Evolutionary conservation across 2,113 vertebrate species (phyloP), one percentile per base, ranked within the genome.

Genomic region (Perca flavescens): DNA sequence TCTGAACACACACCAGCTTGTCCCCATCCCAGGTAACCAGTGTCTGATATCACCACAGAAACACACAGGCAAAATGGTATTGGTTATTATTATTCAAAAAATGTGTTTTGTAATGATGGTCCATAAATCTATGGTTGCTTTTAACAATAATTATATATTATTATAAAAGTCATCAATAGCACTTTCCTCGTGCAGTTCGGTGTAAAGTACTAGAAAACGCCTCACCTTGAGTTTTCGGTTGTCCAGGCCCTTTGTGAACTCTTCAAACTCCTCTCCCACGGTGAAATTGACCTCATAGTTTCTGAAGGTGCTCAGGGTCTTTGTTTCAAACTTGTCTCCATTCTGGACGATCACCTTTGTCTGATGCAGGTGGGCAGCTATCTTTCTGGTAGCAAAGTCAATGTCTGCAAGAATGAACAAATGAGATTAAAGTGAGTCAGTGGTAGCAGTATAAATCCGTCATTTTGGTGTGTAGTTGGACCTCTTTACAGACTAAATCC

Each of bases 351-450:
- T 93, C 52, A 97, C 93, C 80, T 99, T 99, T 0, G 97, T 98
- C 95, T 99, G 98, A 53, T 79, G 95, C 91, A 99, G 95, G 79
- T 94, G 96, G 21, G 72, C 16, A 0, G 97, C 98, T 17, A 99
- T 96, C 94, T 98, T 99, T 61, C 98, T 96, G 88, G 97, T 99
- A 31, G 97, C 97, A 91, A 99, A 98, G 95, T 99, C 98, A 34
- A 99, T 98, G 78, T 94, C 98, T 99, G 94, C 34, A 56, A 66
- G 34, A 8, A 50, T 9, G n/a, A 21, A 61, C 19, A 0, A 21
- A 28, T 21, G 25, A 22, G 2, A 47, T 52, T 4, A 2, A 13
- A 17, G 40, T 43, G 40, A 34, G 40, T 40, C 16, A 43, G 28
- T 15, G 14, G 62, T 3, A 16, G 19, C 61, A 40, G 62, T 6